A percentile compares a stretch with the other conserved stretches of the same genome.
These are phyloP conservation scores for Cynopterus brachyotis DNA, from an alignment of 2,113 vertebrate genomes.

Conservation along the genomic window DNA sequence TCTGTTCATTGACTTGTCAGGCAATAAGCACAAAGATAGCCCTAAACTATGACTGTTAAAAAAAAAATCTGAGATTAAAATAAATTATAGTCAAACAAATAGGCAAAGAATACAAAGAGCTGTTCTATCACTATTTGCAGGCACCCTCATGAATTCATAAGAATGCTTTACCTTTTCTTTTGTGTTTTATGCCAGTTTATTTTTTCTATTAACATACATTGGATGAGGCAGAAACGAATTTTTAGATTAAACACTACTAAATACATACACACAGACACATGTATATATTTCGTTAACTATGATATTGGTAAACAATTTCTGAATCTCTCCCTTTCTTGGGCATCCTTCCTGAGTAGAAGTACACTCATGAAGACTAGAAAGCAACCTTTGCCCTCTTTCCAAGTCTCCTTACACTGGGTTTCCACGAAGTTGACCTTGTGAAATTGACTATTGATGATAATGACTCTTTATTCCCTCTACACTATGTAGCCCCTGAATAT, in stretches of 20 bases:
- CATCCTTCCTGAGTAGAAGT: not conserved
- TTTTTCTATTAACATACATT: not conserved
- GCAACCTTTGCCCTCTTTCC: not conserved
- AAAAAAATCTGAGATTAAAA: not conserved
- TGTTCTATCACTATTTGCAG: not conserved
- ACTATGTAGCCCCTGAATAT: not conserved
- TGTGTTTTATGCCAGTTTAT: not conserved
- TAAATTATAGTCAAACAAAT: not conserved
- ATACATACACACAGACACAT: too few species aligned
- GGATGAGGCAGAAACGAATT: not conserved
- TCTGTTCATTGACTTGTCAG: not conserved
- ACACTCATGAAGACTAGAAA: not conserved
- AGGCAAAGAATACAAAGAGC: not conserved
- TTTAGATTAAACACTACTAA: not conserved
- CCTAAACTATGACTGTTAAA: not conserved
- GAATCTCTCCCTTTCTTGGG: not conserved
- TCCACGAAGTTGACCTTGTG: not conserved
- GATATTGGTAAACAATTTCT: not conserved
- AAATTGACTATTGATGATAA: not conserved
- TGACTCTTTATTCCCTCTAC: not conserved
- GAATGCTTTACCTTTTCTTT: not conserved
- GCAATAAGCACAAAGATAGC: not conserved
- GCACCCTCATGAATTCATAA: not conserved
- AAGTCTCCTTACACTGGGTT: not conserved
- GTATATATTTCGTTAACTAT: not conserved